These are phyloP conservation scores for Mesocentrotus franciscanus DNA, from an alignment of 53 echinoderm and acorn worm species.

Conservation along the genomic window DNA sequence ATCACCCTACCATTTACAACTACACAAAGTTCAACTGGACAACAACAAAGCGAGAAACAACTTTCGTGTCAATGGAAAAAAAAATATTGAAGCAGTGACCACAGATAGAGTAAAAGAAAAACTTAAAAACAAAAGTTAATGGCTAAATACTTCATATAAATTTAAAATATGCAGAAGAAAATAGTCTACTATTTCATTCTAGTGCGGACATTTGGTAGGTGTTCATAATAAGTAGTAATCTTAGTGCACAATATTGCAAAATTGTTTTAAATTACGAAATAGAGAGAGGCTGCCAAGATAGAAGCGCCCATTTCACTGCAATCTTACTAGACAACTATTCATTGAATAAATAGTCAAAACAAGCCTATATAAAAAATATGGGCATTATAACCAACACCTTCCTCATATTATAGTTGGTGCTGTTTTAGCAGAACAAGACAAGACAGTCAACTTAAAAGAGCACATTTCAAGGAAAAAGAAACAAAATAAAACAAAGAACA, in stretches of 20 bases:
- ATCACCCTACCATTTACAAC: slow-evolving; percentile 67
- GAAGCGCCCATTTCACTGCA: slow-evolving; percentile 21
- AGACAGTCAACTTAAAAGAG: slow-evolving; percentile 24
- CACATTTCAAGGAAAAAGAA: slow-evolving; percentile 29
- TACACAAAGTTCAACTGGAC: slow-evolving; percentile 52
- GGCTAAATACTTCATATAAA: slow-evolving; percentile 44
- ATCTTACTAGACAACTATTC: slow-evolving; percentile 20
- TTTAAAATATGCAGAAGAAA: slow-evolving; percentile 49
- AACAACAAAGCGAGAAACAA: slow-evolving; percentile 64
- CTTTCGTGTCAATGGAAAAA: slow-evolving; percentile 70
- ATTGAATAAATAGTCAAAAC: slow-evolving; percentile 59
- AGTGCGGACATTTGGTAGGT: slow-evolving; percentile 59
- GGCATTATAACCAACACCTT: slow-evolving; percentile 36
- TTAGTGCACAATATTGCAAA: slow-evolving; percentile 58
- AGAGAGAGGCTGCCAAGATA: slow-evolving; percentile 20
- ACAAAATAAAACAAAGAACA: slow-evolving; percentile 50
- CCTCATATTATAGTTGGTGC: background rate
- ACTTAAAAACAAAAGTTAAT: background rate
- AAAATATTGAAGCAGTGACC: slow-evolving; percentile 33
- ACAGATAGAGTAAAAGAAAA: slow-evolving; percentile 44
- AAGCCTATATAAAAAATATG: slow-evolving; percentile 33
- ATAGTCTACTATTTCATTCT: slow-evolving; percentile 20
- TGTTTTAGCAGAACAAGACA: slow-evolving; percentile 39
- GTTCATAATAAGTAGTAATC: slow-evolving; percentile 36
- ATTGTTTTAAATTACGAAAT: slow-evolving; percentile 54